Percentiles rank a stretch among this genome's conserved stretches.
Evolutionary conservation across 2,113 vertebrate species (phyloP).

Genomic region (Pantherophis guttatus): DNA sequence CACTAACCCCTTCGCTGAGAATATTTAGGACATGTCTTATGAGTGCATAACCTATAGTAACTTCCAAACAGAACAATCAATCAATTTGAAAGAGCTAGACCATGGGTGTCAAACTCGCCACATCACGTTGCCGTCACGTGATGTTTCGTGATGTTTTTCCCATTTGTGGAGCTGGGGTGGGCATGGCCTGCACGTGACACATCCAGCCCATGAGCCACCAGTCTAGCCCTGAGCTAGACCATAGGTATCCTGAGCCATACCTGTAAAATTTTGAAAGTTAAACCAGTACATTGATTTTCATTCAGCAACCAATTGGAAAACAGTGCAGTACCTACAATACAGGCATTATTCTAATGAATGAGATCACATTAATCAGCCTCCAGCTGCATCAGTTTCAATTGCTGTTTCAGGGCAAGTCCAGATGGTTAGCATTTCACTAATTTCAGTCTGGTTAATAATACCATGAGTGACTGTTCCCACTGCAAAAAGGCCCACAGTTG

Average conservation of each 20-base stretch:
- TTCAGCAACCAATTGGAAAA: background rate
- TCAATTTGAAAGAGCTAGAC: background rate
- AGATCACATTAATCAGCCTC: background rate
- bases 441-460: background rate
- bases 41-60: background rate
- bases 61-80: background rate
- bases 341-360: background rate
- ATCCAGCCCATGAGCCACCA: too few species aligned
- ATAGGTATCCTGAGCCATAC: background rate
- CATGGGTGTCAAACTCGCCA: background rate
- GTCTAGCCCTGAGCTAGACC: background rate
- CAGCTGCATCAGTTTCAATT: background rate
- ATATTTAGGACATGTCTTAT: background rate
- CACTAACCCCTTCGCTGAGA: background rate
- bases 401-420: background rate
- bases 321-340: background rate
- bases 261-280: background rate
- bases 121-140: too few species aligned
- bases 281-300: background rate
- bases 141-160: too few species aligned
- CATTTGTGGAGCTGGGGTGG: too few species aligned
- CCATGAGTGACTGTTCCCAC: background rate
- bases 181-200: rapidly evolving
- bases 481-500: background rate
- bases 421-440: background rate